Conservation (phyloP, 2,888 invertebrate species). For the Lathronympha strigana region DNA sequence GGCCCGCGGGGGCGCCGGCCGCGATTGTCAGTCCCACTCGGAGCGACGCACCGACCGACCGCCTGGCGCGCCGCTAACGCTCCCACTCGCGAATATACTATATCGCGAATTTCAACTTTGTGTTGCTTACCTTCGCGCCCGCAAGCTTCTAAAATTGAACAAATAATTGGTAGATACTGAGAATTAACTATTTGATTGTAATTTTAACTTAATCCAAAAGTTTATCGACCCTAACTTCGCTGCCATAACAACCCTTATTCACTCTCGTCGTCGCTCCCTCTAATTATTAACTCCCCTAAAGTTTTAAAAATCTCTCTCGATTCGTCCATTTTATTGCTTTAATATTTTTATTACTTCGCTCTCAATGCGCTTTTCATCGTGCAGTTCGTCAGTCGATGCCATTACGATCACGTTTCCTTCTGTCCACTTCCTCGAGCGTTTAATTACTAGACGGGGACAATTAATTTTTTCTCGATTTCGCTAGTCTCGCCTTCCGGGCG, state of each 20-base stretch:
- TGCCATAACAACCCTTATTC: slow-evolving; percentile 80
- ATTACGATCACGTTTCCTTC: slow-evolving; percentile 56
- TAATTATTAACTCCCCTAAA: slow-evolving; percentile 82
- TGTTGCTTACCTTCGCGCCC: slow-evolving; percentile 28
- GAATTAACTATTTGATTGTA: slow-evolving; percentile 2
- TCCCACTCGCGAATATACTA: slow-evolving; percentile 78
- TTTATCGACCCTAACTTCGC: slow-evolving; percentile 77
- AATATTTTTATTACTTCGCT: slow-evolving; percentile 71
- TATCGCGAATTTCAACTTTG: slow-evolving; percentile 59
- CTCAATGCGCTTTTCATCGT: slow-evolving; percentile 52
- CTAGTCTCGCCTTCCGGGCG: slow-evolving; percentile 55
- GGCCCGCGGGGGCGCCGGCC: slow-evolving; percentile 73
- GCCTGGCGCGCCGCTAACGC: slow-evolving; percentile 68
- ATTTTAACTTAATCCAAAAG: slow-evolving; percentile 54
- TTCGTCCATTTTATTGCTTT: slow-evolving; percentile 69
- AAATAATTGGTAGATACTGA: slow-evolving; percentile 13
- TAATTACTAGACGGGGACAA: slow-evolving; percentile 56
- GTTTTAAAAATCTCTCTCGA: slow-evolving; percentile 71
- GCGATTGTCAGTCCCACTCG: slow-evolving; percentile 71
- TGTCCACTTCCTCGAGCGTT: slow-evolving; percentile 58
- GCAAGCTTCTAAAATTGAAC: slow-evolving; percentile 19
- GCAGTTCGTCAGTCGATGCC: slow-evolving; percentile 48
- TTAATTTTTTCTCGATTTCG: slow-evolving; percentile 62
- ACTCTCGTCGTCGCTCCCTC: slow-evolving; percentile 78
- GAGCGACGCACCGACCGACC: slow-evolving; percentile 77